A percentile compares a stretch with the other conserved stretches of the same genome.
Evolutionary conservation across 1,140 invertebrate genomes (phyloP).

Genomic region (Drosophila saltans): DNA sequence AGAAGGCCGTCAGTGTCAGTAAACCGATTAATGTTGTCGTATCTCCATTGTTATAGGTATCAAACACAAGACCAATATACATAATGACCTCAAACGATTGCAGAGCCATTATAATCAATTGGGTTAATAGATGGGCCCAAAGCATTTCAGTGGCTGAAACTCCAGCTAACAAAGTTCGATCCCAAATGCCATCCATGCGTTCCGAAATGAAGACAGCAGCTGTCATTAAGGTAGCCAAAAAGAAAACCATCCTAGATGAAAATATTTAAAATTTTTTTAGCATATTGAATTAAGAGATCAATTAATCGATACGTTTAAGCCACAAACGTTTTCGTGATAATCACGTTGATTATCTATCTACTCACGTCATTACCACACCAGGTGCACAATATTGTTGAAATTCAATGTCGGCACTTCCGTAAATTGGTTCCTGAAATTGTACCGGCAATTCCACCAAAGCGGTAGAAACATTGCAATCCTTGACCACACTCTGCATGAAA

Average conservation of each 20-base stretch:
- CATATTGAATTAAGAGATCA: not conserved
- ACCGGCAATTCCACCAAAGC: slow-evolving; percentile 86
- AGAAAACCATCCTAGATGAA: slow-evolving; percentile 88
- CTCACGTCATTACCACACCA: slow-evolving; percentile 89
- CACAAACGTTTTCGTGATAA: not conserved
- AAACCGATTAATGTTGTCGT: slow-evolving; percentile 85
- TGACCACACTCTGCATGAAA: slow-evolving; percentile 85
- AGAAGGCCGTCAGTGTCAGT: slow-evolving; percentile 86
- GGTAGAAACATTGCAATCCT: slow-evolving; percentile 85
- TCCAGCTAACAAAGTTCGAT: slow-evolving; percentile 87
- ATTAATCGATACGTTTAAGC: not conserved
- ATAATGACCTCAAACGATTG: slow-evolving; percentile 87
- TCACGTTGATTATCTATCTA: not conserved
- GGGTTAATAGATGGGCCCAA: slow-evolving; percentile 90
- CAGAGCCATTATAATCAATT: slow-evolving; percentile 88
- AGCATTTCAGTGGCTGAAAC: slow-evolving; percentile 88
- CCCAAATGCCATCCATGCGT: slow-evolving; percentile 87
- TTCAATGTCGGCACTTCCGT: slow-evolving; percentile 87
- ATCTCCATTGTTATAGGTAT: slow-evolving; percentile 86
- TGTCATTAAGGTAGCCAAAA: slow-evolving; percentile 91
- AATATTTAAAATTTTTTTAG: slow-evolving; percentile 12
- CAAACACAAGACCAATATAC: slow-evolving; percentile 86
- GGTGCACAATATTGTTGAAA: slow-evolving; percentile 91
- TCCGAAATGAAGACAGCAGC: slow-evolving; percentile 92
- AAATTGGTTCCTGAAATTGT: slow-evolving; percentile 88